Base-by-base conservation (phyloP, 1,140 invertebrate species). In the Sipha flava region DNA sequence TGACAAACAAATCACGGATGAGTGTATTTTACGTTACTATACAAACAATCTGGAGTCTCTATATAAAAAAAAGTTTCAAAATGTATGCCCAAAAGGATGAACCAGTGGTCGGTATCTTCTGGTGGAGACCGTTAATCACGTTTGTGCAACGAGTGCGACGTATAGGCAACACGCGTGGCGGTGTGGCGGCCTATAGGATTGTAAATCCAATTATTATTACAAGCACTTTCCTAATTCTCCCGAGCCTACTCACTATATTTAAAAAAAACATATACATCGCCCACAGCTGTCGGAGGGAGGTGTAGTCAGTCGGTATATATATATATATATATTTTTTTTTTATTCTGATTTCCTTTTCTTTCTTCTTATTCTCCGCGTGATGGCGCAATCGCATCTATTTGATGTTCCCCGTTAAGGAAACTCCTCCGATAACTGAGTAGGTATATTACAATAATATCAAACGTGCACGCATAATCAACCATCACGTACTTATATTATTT, bases 161-260 rank as follows among this genome's bases (percentile, higher is more conserved):
- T 4, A 5, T 31, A n/a, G n/a, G n/a, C n/a, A n/a, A n/a, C n/a
- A n/a, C n/a, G 29, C 14, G 23, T 26, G n/a, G 6, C 49, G 16
- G 37, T 5, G 6, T 34, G 16, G 37, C 9, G 23, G 14, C 1
- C 37, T 29, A 47, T 59, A 23, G 1, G 43, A 72, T 72, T 47
- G 23, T 43, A 45, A 57, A 77, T 23, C 21, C 37, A 40, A 75
- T 73, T 54, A 75, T 73, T 54, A 73, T 40, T 54, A 54, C 72
- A 40, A 57, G 52, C 37, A 77, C 52, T 77, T 77, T 59, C 52
- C 23, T 40, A 31, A 59, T 34, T 29, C 37, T 34, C 73, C 31
- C 73, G 37, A 54, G 52, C 52, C 73, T 59, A 57, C 52, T 40
- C 23, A 43, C n/a, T n/a, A 43, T 43, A 29, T 43, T 0, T 34